Percentiles rank a stretch among this genome's conserved stretches.
Evolutionary conservation across 1,140 invertebrate species (phyloP).

Genomic region (Apis cerana): DNA sequence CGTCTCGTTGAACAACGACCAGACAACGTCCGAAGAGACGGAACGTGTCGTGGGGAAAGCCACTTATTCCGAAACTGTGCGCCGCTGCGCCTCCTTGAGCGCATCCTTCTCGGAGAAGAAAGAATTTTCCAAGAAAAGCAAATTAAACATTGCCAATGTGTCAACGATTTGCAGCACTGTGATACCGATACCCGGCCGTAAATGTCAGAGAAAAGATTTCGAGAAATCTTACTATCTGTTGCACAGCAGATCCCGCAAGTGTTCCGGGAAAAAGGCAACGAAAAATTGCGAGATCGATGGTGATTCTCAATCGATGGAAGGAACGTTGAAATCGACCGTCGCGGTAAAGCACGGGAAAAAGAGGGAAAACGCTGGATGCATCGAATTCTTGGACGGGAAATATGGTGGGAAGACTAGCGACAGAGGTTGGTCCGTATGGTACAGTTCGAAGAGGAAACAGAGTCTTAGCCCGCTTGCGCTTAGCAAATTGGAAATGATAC

Average conservation of each 20-base stretch:
- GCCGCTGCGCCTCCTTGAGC: constrained; percentile 58
- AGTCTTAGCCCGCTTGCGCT: constrained; percentile 60
- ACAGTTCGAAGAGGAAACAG: constrained; percentile 69
- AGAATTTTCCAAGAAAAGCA: constrained; percentile 51
- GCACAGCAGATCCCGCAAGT: constrained; percentile 55
- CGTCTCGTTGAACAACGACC: not conserved
- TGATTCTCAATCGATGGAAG: constrained; percentile 30
- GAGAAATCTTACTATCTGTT: constrained; percentile 59
- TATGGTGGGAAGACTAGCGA: constrained; percentile 54
- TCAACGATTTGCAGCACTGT: constrained; percentile 23
- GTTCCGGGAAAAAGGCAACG: constrained; percentile 24
- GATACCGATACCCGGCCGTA: constrained; percentile 51
- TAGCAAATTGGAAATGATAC: constrained; percentile 70
- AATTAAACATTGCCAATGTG: constrained; percentile 21
- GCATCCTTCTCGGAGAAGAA: constrained; percentile 40
- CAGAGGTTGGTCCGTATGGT: constrained; percentile 72
- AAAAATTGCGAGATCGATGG: constrained; percentile 17
- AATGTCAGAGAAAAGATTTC: constrained; percentile 45
- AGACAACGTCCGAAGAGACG: constrained; percentile 24
- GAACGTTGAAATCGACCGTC: not conserved
- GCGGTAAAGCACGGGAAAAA: constrained; percentile 44
- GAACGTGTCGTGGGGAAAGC: constrained; percentile 58
- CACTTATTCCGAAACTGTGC: constrained; percentile 75
- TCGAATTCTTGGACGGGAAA: constrained; percentile 45
- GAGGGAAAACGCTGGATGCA: constrained; percentile 14